A percentile compares a stretch with the other conserved stretches of the same genome.
Evolutionary conservation across 2,888 invertebrate genomes (phyloP).

Genomic region (Sarcophaga carnaria): DNA sequence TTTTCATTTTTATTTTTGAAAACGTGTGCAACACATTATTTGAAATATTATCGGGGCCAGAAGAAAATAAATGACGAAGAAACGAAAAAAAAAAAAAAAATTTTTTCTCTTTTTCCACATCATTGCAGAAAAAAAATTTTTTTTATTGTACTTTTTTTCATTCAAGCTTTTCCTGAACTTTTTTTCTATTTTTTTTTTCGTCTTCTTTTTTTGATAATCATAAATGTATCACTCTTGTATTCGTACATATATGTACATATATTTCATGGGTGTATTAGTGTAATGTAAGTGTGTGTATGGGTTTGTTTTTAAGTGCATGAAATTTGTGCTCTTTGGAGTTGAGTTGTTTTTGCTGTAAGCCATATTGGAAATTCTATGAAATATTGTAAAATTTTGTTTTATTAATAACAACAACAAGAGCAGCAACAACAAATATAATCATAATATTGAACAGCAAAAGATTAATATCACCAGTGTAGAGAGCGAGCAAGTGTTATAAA

Average conservation of each 20-base stretch:
- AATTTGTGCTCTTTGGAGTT: neutral
- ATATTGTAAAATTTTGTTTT: constrained; percentile 43
- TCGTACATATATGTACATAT: constrained; percentile 4
- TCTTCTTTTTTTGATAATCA: constrained; percentile 53
- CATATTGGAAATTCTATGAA: constrained; percentile 44
- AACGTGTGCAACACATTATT: constrained; percentile 68
- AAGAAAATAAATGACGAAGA: constrained; percentile 26
- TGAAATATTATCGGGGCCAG: constrained; percentile 66
- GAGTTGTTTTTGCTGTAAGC: constrained; percentile 28
- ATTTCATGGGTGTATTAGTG: neutral
- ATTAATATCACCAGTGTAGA: neutral
- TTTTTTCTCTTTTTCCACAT: constrained; percentile 16
- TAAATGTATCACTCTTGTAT: constrained; percentile 37
- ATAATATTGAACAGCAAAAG: constrained; percentile 42
- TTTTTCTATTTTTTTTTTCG: constrained; percentile 16
- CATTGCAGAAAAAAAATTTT: constrained; percentile 50
- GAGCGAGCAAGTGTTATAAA: neutral
- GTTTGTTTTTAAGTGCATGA: neutral
- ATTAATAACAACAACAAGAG: constrained; percentile 15
- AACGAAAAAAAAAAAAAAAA: constrained; percentile 28
- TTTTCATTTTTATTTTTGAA: constrained; percentile 33
- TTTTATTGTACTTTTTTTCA: constrained; percentile 49
- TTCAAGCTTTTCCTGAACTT: neutral
- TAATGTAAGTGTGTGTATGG: neutral
- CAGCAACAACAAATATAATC: constrained; percentile 38